phyloP scores from a whole-genome alignment of 2,888 invertebrate species.

The Caenorhabditis sp. region DNA sequence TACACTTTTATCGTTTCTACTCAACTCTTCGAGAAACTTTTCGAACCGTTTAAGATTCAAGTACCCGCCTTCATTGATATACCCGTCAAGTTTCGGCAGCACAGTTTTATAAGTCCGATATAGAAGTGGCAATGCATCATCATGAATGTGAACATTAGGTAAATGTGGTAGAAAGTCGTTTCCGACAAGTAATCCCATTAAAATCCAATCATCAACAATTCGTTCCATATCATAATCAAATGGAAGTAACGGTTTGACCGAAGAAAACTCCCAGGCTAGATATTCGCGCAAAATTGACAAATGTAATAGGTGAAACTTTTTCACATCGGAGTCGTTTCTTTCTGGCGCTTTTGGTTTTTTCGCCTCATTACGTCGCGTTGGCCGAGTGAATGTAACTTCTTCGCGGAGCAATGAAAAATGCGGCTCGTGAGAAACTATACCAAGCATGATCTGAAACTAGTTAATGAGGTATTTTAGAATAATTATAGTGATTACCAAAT shows the following conservation, averaged over 20 bases:
- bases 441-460: conserved; percentile 82
- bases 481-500: conserved; percentile 76
- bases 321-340: conserved; percentile 75
- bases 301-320: conserved; percentile 90
- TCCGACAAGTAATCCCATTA: conserved; percentile 75
- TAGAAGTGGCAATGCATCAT: conserved; percentile 86
- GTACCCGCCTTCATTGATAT: conserved; percentile 88
- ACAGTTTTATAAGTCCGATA: conserved; percentile 80
- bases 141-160: conserved; percentile 90
- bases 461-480: neutral
- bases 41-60: conserved; percentile 86
- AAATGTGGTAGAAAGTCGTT: conserved; percentile 97
- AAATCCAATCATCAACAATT: conserved; percentile 95
- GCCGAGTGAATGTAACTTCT: conserved; percentile 78
- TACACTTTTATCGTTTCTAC: conserved; percentile 41
- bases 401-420: conserved; percentile 92
- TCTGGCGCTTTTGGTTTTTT: conserved; percentile 14
- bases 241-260: conserved; percentile 55
- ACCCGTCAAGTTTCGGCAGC: conserved; percentile 86
- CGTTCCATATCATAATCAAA: conserved; percentile 87
- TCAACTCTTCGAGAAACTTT: conserved; percentile 76
- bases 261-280: conserved; percentile 85
- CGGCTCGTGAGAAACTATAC: conserved; percentile 92
- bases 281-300: conserved; percentile 90
- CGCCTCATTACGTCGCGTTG: neutral